Base-by-base conservation (phyloP, 2,888 invertebrate species). In the Ochropacha duplaris region DNA sequence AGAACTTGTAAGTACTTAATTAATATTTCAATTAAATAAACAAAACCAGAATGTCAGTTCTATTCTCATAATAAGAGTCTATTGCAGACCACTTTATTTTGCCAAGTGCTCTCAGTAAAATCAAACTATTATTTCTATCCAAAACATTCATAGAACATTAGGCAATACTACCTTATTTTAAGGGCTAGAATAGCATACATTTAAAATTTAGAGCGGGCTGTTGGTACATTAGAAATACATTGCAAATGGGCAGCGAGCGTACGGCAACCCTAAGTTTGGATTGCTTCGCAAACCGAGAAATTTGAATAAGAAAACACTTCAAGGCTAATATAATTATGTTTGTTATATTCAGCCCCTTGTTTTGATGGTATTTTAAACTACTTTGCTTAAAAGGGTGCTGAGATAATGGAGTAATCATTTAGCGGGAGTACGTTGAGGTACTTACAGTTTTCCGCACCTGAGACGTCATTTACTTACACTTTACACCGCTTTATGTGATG, bases 231-330 rank as follows among this genome's bases (percentile, higher is more conserved):
- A 24, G 39, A 54, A 36, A 54, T 54, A 39, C 54, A 44, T 39
- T 39, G 16, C 19, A 59, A 44, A 65, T 63, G 68, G 62, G 64
- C 69, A 58, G 57, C 61, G 60, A 55, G 61, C 69, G 66, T 62
- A 65, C 57, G 60, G 64, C 59, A 57, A 60, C 44, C 57, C 58
- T 59, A 61, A 61, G 65, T 66, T 68, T 74, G 68, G 67, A 79
- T 76, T 71, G 74, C 72, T 72, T 62, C 63, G 69, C 74, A 79
- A 78, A 77, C 78, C 57, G 65, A 68, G 59, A 62, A 72, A 88
- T 88, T 86, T 79, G 74, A 87, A 87, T 87, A 86, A 77, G 80
- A 84, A 83, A 86, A 87, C 86, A 84, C 66, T 74, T 68, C 65
- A 59, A 64, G 61, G 56, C 57, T 59, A 54, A 57, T 57, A 56